Base-by-base conservation (phyloP, 30 jellyfish, hydroid and myxozoan species). In the Aurelia coerulea region DNA sequence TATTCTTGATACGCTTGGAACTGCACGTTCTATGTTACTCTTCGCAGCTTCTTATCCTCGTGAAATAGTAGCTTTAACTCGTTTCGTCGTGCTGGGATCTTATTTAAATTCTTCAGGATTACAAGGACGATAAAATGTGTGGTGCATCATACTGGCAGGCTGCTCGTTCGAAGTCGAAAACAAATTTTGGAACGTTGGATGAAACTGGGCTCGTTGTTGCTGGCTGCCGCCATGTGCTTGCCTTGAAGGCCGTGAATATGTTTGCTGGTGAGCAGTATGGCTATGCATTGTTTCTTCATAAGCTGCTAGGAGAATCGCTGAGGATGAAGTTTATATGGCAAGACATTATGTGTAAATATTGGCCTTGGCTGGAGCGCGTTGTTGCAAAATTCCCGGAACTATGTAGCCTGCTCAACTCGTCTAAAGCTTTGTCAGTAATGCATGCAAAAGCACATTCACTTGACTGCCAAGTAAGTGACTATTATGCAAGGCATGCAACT, bases 211-310 rank as follows among this genome's bases (percentile, higher is more conserved):
- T 56, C 10, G 76, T 54, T 76, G 76, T 76, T 54, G 87, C 76
- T 18, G 87, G 87, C 76, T 76, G 87, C 60, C 2, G 87, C 32
- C 87, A 76, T 19, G 87, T 76, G 6, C 41, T 76, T 4, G 87
- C 87, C 16, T 62, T 76, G 65, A 76, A 76, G 41, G 87, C 64
- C 34, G 87, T 76, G 65, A 76, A 76, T 37, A 76, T 76, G 87
- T 76, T 76, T 76, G 87, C 87, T 54, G 87, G 87, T 4, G 87
- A 76, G 53, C 87, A 76, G 10, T 76, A 76, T 76, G 87, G 87
- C 33, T 76, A 76, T 62, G 76, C 87, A 6, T 63, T 76, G 11
- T 76, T 54, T 56, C 73, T 76, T 3, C 87, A 76, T 37, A 59
- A 58, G 35, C 41, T 39, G 39, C 70, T 76, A 15, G 11, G 29